phyloP scores from a whole-genome alignment of 1,140 invertebrate genomes.

The Parapsyche elsis region DNA sequence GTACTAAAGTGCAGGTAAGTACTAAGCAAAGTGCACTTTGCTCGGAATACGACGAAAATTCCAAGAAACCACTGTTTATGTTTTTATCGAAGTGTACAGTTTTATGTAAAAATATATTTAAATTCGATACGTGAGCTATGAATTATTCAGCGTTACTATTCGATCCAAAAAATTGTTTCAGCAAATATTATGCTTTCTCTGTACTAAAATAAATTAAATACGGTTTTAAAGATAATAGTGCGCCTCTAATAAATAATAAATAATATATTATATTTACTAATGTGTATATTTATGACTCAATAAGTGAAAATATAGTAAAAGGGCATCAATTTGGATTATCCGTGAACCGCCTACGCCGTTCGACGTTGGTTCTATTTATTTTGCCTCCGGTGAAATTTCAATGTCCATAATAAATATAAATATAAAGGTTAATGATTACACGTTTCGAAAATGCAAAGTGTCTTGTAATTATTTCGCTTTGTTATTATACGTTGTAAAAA shows the following conservation, averaged over 20 bases:
- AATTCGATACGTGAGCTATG: background rate
- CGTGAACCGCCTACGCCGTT: conserved; percentile 4
- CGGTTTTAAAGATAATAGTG: no score
- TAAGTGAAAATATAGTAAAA: conserved; percentile 26
- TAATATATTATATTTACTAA: background rate
- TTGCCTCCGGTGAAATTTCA: background rate
- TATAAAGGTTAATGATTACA: background rate
- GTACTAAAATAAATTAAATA: no score
- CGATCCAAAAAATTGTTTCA: background rate
- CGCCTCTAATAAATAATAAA: no score
- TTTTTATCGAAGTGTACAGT: background rate
- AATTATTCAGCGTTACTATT: background rate
- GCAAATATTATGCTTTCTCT: no score
- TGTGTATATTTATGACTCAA: conserved; percentile 6
- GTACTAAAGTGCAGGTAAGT: no score
- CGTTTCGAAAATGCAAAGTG: background rate
- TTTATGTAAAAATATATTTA: background rate
- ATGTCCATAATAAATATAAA: background rate
- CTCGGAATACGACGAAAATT: background rate
- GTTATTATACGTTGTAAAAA: background rate
- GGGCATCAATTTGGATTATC: conserved; percentile 21
- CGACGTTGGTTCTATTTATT: background rate
- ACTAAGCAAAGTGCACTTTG: background rate
- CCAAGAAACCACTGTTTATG: background rate
- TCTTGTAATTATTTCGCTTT: background rate